These are phyloP conservation scores for Hozukius guyotensis DNA, from an alignment of 2,797 vertebrate genomes.

Conservation along the genomic window DNA sequence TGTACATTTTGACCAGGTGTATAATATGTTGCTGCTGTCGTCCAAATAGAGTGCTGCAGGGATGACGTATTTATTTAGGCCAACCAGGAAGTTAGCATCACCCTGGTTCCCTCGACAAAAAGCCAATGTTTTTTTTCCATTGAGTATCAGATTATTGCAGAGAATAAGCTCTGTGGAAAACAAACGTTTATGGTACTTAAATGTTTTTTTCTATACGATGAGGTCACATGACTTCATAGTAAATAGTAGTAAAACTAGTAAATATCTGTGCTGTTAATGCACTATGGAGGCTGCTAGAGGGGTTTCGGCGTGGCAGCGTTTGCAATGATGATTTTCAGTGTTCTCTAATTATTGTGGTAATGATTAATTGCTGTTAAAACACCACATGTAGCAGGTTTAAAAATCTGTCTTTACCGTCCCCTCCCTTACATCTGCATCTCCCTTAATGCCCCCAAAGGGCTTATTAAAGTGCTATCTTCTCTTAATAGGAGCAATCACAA, in stretches of 20 bases:
- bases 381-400: not conserved
- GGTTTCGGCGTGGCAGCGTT: not conserved
- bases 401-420: not conserved
- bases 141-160: too few relatives aligned
- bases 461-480: slow-evolving; percentile 17
- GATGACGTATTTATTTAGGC: too few relatives aligned
- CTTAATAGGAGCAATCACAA: slow-evolving; percentile 37
- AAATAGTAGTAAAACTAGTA: too few relatives aligned
- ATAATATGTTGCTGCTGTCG: not conserved
- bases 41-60: too few relatives aligned
- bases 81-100: too few relatives aligned
- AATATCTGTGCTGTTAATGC: not conserved
- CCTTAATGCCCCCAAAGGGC: not conserved
- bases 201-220: too few relatives aligned
- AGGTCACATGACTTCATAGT: too few relatives aligned
- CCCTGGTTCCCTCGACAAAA: too few relatives aligned
- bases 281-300: not conserved
- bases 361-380: not conserved
- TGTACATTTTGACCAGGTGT: not conserved
- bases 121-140: too few relatives aligned
- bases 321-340: not conserved
- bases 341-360: not conserved
- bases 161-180: too few relatives aligned
- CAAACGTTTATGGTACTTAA: too few relatives aligned
- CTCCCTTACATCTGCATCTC: not conserved